These are phyloP conservation scores for Oryzias javanicus DNA, from an alignment of 2,113 vertebrate species.

Conservation along the genomic window DNA sequence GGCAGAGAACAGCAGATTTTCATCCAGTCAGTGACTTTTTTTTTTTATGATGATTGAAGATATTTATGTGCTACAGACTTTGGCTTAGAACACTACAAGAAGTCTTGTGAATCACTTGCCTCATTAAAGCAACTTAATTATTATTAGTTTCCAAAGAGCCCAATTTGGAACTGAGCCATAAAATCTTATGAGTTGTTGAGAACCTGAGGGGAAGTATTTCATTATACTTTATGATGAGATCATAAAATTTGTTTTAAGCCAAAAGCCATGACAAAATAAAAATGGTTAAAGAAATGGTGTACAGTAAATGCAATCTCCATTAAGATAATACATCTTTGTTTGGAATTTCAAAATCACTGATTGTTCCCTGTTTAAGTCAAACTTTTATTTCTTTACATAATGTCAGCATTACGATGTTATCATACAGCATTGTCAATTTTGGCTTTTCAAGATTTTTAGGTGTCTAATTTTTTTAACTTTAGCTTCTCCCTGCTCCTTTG, in stretches of 20 bases:
- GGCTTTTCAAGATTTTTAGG: constrained; percentile 24
- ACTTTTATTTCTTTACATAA: too few species aligned
- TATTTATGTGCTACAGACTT: constrained; percentile 23
- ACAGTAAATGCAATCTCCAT: background rate
- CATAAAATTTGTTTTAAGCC: constrained; percentile 36
- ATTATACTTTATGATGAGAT: constrained; percentile 57
- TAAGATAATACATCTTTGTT: constrained; percentile 8
- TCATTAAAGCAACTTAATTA: constrained; percentile 76
- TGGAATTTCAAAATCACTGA: constrained; percentile 3
- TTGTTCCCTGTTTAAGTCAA: too few species aligned
- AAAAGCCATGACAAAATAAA: constrained; percentile 25
- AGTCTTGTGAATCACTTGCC: constrained; percentile 57
- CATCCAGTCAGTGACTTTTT: too few species aligned
- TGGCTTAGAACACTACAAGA: constrained; percentile 37
- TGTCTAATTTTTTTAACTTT: constrained; percentile 46
- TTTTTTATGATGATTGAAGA: constrained; percentile 3
- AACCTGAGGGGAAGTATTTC: constrained; percentile 59
- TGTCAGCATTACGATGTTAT: constrained; percentile 1
- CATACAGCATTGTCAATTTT: constrained; percentile 44
- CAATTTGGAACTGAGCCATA: constrained; percentile 66
- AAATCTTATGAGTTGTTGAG: constrained; percentile 72
- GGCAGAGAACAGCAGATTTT: too few species aligned
- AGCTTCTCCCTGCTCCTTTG: constrained; percentile 60
- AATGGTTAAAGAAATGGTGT: constrained; percentile 10
- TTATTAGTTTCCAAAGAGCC: constrained; percentile 74